These are phyloP conservation scores for Aleiodes testaceus DNA, from an alignment of 2,888 invertebrate species.

Conservation along the genomic window DNA sequence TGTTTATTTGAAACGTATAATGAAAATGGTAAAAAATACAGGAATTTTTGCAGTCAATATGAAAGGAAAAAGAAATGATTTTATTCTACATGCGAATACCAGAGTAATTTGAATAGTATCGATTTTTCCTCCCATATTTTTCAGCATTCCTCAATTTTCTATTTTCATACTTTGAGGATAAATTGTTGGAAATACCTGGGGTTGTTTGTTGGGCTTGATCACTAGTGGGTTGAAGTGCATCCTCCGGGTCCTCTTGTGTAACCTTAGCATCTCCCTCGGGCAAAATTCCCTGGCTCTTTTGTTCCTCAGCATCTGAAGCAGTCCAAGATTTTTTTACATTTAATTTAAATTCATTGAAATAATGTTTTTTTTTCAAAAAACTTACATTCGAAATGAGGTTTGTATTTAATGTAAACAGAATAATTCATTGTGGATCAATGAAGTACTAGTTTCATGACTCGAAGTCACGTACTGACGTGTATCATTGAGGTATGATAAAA, in stretches of 20 bases:
- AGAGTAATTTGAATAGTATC: too few species aligned
- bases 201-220: constrained; percentile 66
- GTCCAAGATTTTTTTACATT: neutral
- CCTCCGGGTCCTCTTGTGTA: constrained; percentile 51
- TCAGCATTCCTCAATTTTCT: neutral
- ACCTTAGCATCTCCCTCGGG: constrained; percentile 36
- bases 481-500: neutral
- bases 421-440: neutral
- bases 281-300: neutral
- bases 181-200: constrained; percentile 57
- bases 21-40: too few species aligned
- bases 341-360: neutral
- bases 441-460: neutral
- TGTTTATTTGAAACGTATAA: too few species aligned
- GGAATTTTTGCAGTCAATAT: too few species aligned
- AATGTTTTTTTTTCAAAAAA: constrained; percentile 12
- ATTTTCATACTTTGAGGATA: neutral
- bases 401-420: constrained; percentile 46
- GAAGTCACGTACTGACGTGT: neutral
- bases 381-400: constrained; percentile 36
- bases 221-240: constrained; percentile 57
- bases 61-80: too few species aligned
- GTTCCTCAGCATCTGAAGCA: constrained; percentile 31
- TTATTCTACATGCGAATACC: too few species aligned
- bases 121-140: too few species aligned